Conservation (phyloP, 92 coral and sea anemone species). For the Nematostella vectensis region DNA sequence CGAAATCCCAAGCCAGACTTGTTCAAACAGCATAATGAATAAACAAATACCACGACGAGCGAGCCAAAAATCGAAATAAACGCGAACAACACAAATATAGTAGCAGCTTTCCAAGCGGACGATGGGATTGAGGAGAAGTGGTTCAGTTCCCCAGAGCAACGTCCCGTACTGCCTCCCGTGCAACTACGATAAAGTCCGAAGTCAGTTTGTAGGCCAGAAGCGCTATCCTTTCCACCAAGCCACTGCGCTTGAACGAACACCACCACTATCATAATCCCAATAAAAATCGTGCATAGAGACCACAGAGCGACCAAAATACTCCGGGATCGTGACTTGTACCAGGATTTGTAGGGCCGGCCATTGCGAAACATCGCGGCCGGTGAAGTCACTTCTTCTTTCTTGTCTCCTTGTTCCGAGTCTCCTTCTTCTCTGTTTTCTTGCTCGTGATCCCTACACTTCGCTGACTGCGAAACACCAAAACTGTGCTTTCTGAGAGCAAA, state of each 20-base stretch:
- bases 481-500: too few species aligned
- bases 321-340: constrained; percentile 83
- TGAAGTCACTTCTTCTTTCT: too few species aligned
- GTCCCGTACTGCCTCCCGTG: constrained; percentile 37
- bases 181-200: constrained; percentile 91
- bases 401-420: too few species aligned
- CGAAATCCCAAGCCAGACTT: constrained; percentile 80
- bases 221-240: constrained; percentile 55
- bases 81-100: constrained; percentile 69
- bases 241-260: constrained; percentile 94
- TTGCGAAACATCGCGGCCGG: constrained; percentile 13
- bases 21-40: constrained; percentile 62
- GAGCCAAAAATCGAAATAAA: constrained; percentile 68
- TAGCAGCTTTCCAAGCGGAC: constrained; percentile 82
- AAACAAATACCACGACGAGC: constrained; percentile 48
- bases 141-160: constrained; percentile 64
- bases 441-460: too few species aligned
- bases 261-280: constrained; percentile 86
- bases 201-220: constrained; percentile 32
- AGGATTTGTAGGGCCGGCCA: constrained; percentile 47
- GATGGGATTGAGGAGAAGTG: constrained; percentile 69
- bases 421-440: too few species aligned
- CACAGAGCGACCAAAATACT: constrained; percentile 77
- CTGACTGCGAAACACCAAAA: too few species aligned
- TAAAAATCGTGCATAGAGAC: constrained; percentile 74